phyloP scores from a whole-genome alignment of 2,113 vertebrate genomes.

The Peromyscus polionotus region DNA sequence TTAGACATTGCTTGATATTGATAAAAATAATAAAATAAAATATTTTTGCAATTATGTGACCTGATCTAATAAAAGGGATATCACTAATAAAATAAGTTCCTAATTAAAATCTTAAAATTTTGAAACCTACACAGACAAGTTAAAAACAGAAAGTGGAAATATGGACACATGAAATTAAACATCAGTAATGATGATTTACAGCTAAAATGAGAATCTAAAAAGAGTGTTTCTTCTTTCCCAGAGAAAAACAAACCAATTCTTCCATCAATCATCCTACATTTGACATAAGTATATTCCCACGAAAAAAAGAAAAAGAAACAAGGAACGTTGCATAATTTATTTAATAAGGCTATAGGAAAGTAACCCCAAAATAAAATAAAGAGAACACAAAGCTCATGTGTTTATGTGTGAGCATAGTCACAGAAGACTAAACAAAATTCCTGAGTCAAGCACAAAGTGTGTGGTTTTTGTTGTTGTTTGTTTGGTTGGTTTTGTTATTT shows the following conservation, averaged over 20 bases:
- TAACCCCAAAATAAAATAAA: neutral
- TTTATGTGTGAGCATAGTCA: neutral
- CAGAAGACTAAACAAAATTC: neutral
- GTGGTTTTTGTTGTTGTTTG: neutral
- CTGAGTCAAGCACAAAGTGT: neutral
- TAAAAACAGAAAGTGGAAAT: neutral
- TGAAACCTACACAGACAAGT: neutral
- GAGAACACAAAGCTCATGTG: neutral
- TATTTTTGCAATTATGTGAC: neutral
- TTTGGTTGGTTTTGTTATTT: too few species aligned
- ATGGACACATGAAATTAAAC: neutral
- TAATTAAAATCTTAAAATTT: neutral
- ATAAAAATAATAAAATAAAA: neutral
- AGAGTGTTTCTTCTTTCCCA: neutral
- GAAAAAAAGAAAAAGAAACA: neutral
- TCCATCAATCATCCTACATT: neutral
- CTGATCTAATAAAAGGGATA: neutral
- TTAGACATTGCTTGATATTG: neutral
- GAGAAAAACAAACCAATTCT: neutral
- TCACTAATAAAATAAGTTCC: neutral
- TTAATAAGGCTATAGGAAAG: neutral
- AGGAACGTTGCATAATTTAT: neutral
- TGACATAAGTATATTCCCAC: neutral
- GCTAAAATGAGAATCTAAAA: neutral
- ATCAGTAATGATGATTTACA: neutral